Evolutionary conservation across 2,888 invertebrate species (phyloP).

Genomic region (Seira sanloemensis): DNA sequence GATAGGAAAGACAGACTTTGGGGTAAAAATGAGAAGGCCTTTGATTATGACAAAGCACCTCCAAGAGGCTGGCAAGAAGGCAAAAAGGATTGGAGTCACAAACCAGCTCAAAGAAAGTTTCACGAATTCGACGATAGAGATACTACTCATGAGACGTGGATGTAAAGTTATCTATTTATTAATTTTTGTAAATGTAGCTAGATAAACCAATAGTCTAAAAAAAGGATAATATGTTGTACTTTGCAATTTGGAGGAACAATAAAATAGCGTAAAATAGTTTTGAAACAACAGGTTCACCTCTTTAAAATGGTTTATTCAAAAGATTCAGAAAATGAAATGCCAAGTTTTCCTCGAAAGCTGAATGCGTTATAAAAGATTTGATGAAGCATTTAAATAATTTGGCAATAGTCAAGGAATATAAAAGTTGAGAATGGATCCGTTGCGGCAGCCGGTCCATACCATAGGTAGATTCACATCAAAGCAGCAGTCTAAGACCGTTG

Average conservation of each 20-base stretch:
- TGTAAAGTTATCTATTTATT: neutral
- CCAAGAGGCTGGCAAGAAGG: conserved; percentile 89
- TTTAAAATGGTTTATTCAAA: too few relatives aligned
- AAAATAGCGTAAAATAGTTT: neutral
- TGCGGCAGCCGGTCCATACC: conserved; percentile 67
- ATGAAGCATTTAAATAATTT: too few relatives aligned
- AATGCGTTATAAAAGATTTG: too few relatives aligned
- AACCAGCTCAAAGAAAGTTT: conserved; percentile 86
- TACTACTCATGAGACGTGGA: conserved; percentile 80
- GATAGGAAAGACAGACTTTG: conserved; percentile 66
- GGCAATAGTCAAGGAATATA: conserved; percentile 43
- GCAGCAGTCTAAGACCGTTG: conserved; percentile 65
- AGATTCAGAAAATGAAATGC: too few relatives aligned
- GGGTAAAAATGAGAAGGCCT: conserved; percentile 70
- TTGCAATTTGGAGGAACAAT: neutral
- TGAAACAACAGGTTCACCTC: too few relatives aligned
- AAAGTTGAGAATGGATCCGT: conserved; percentile 68
- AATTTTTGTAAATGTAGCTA: neutral
- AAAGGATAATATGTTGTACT: neutral
- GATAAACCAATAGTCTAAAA: neutral
- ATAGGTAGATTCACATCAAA: conserved; percentile 66
- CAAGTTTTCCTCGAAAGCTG: too few relatives aligned
- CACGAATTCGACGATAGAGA: conserved; percentile 86
- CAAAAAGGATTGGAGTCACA: conserved; percentile 87
- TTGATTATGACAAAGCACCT: conserved; percentile 84